Base-by-base conservation (phyloP, 2,888 invertebrate species). In the Cheiracanthium punctorium region DNA sequence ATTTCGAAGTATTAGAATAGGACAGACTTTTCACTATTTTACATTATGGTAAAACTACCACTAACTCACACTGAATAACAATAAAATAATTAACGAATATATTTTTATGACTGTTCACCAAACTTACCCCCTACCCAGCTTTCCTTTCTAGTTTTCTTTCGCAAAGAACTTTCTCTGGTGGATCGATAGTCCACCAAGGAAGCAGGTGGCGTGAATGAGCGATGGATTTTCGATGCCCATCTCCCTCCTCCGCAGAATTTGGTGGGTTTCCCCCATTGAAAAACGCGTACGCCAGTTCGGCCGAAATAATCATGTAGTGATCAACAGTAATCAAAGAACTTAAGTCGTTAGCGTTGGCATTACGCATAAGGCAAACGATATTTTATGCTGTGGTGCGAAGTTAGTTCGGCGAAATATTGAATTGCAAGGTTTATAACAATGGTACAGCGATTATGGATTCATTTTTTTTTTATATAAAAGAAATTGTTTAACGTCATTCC, bases 201-300 rank as follows among this genome's bases (percentile, higher is more conserved):
- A 79, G 84, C 84, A 85, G 84, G 84, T 85, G 84, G 84, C 28
- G 32, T 33, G 58, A 74, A 79, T 85, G 84, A 85, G 67, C 58
- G 84, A 85, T 85, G 79, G 84, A 85, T 85, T 85, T 85, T 74
- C 84, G 58, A 85, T 85, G 79, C 84, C 73, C 29, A 37, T 52
- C n/a, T 48, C 41, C 20, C 58, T 28, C 52, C 52, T n/a, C 12
- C n/a, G 58, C 20, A 58, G 58, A 24, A 58, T 24, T 58, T 58
- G 20, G 24, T 24, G 24, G 24, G 12, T 24, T 2, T 58, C 58
- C 8, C 20, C 24, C 4, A 20, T 17, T 58, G 1, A 5, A 24
- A 58, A 5, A 24, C 58, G 17, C 1, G 24, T 24, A 24, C 24
- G 58, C 24, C 24, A 24, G 58, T 7, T 37, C 4, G 37, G 4